Conservation (phyloP, 2,797 vertebrate genomes). For the Hipposideros larvatus region DNA sequence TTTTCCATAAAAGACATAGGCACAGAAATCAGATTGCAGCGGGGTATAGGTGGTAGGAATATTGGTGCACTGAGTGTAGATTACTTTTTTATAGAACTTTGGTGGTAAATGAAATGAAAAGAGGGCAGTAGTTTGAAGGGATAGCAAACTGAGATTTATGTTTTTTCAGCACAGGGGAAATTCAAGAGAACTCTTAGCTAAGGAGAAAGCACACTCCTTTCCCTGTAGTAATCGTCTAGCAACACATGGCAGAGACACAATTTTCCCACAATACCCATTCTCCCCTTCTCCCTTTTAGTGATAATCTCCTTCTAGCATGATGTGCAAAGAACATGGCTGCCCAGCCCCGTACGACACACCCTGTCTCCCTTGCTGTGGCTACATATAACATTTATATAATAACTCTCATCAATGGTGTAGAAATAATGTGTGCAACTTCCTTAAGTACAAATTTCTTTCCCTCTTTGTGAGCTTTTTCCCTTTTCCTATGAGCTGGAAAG, state of each 20-base stretch:
- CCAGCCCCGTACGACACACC: too few species aligned
- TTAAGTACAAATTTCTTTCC: neutral
- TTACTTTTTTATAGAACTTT: neutral
- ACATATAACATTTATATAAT: neutral
- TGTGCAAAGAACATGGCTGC: neutral
- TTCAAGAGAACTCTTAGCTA: neutral
- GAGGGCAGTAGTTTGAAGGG: neutral
- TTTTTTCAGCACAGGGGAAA: neutral
- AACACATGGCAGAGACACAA: neutral
- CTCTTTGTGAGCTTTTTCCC: neutral
- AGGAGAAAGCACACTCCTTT: neutral
- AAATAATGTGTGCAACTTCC: neutral
- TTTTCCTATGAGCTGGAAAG: neutral
- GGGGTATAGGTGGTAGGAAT: neutral
- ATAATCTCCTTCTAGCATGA: neutral
- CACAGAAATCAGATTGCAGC: neutral
- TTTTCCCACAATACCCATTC: neutral
- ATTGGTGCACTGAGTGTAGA: neutral
- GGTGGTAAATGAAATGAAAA: conserved; percentile 17
- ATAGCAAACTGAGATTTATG: neutral
- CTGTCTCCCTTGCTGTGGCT: neutral
- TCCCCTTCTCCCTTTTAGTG: neutral
- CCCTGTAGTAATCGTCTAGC: neutral
- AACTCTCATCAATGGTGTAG: neutral
- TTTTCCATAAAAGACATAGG: neutral